phyloP scores from a whole-genome alignment of 2,113 vertebrate species.

The Micronycteris hirsuta region DNA sequence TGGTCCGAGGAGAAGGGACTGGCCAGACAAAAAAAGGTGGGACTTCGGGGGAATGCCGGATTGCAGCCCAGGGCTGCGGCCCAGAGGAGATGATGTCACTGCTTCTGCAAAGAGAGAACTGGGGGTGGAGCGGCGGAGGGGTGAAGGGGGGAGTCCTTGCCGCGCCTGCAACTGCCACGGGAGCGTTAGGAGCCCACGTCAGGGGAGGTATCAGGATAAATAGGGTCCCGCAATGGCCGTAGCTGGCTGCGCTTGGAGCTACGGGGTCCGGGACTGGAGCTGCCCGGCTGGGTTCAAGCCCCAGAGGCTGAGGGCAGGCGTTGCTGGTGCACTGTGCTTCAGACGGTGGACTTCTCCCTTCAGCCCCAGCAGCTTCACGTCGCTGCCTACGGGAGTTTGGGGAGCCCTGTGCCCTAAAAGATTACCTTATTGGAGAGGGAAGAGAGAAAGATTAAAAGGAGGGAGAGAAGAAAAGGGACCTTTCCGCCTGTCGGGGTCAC shows the following conservation, averaged over 20 bases:
- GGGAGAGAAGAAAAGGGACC: not conserved
- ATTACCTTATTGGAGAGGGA: not conserved
- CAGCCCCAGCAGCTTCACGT: too few species aligned
- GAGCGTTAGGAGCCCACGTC: conserved; percentile 75
- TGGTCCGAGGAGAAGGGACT: conserved; percentile 31
- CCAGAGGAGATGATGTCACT: conserved; percentile 78
- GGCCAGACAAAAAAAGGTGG: conserved; percentile 42
- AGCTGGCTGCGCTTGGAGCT: conserved; percentile 54
- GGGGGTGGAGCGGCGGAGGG: not conserved
- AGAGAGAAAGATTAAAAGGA: not conserved
- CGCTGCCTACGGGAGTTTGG: not conserved
- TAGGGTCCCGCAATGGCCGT: conserved; percentile 69
- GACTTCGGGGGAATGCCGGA: conserved; percentile 49
- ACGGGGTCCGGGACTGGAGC: not conserved
- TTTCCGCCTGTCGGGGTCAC: not conserved
- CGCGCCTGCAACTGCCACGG: conserved; percentile 20
- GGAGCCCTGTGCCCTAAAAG: not conserved
- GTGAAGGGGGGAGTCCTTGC: not conserved
- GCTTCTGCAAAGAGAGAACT: conserved; percentile 54
- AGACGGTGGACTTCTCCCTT: not conserved
- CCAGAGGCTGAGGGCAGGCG: not conserved
- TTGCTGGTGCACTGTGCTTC: not conserved
- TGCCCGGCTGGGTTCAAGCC: not conserved
- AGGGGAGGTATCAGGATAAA: conserved; percentile 77
- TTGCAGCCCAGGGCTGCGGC: conserved; percentile 68